Evolutionary conservation across 64 coral and sea anemone genomes (phyloP).

Genomic region (Pocillopora damicornis): DNA sequence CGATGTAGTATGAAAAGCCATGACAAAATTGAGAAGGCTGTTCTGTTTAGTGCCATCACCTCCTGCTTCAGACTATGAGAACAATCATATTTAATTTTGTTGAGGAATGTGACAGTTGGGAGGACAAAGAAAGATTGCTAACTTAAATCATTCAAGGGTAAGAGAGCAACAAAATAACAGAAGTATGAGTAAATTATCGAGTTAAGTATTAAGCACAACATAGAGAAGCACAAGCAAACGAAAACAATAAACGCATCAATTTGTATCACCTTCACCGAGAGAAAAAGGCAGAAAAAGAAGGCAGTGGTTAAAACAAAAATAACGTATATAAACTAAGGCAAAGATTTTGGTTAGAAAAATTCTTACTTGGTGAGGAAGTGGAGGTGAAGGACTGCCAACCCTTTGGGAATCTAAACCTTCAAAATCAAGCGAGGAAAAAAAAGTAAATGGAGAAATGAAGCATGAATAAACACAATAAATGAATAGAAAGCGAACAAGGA

Average conservation of each 20-base stretch:
- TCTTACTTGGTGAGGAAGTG: slow-evolving; percentile 29
- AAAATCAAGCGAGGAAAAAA: not conserved
- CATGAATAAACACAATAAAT: not conserved
- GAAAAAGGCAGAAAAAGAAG: not conserved
- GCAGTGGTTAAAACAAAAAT: not conserved
- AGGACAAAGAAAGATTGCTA: too few species aligned
- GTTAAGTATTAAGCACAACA: too few species aligned
- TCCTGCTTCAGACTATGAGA: not conserved
- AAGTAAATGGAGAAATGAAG: too few species aligned
- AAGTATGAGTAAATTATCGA: not conserved
- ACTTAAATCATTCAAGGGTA: too few species aligned
- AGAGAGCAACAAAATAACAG: not conserved
- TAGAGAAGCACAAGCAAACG: too few species aligned
- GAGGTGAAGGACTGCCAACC: not conserved
- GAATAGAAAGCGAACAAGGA: not conserved
- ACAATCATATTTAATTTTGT: not conserved
- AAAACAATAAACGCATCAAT: not conserved
- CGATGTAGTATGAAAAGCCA: slow-evolving; percentile 80
- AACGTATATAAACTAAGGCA: not conserved
- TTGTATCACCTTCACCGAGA: not conserved
- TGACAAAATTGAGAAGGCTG: slow-evolving; percentile 76
- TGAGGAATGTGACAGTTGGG: not conserved
- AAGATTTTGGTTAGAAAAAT: not conserved
- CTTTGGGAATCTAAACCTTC: slow-evolving; percentile 7
- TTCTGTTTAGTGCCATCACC: slow-evolving; percentile 45